These are phyloP conservation scores for Tringa solitaria DNA, from an alignment of 2,113 vertebrate species.

Conservation along the genomic window DNA sequence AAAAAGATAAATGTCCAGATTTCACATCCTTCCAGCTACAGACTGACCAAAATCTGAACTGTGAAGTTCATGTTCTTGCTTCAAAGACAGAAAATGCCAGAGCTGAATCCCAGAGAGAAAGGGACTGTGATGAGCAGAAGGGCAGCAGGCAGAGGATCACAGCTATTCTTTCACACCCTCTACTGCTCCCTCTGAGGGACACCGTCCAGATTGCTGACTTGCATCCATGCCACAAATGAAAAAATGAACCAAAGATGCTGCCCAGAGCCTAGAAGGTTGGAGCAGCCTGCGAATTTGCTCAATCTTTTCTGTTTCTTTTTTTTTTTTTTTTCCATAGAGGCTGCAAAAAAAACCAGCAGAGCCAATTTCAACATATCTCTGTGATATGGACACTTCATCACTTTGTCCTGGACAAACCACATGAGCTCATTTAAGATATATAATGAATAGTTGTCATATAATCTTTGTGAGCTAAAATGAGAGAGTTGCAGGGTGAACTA, in stretches of 20 bases:
- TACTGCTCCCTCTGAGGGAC: background rate
- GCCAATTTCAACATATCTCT: background rate
- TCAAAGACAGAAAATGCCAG: conserved; percentile 7
- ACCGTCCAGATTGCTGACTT: background rate
- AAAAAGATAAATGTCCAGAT: background rate
- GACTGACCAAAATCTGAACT: conserved; percentile 53
- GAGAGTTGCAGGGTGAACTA: background rate
- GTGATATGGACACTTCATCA: background rate
- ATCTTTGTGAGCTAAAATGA: background rate
- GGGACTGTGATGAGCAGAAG: background rate
- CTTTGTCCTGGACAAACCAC: background rate
- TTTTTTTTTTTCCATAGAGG: background rate
- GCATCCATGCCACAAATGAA: background rate
- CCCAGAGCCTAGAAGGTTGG: background rate
- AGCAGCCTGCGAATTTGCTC: background rate
- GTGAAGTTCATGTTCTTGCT: background rate
- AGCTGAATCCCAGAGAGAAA: background rate
- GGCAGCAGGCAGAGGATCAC: background rate
- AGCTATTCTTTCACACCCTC: background rate
- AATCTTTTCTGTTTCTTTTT: background rate
- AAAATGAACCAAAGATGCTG: background rate
- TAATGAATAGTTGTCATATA: background rate
- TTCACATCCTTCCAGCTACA: background rate
- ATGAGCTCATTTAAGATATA: background rate
- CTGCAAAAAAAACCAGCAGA: background rate